Evolutionary conservation across 2,888 invertebrate genomes (phyloP).

Genomic region (Willowsia nigromaculata): DNA sequence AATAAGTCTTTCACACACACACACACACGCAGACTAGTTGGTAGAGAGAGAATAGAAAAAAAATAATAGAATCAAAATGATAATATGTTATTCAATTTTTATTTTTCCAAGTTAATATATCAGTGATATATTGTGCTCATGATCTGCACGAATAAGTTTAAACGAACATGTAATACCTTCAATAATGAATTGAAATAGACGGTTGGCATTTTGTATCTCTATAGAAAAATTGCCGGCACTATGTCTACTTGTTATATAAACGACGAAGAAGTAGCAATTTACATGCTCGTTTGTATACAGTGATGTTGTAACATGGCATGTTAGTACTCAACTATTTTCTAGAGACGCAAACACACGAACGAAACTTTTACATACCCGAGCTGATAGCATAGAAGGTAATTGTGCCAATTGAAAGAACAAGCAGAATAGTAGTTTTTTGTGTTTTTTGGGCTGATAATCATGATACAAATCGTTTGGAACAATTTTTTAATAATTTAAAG

Average conservation of each 20-base stretch:
- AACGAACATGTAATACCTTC: slow-evolving; percentile 1
- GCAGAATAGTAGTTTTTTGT: no score
- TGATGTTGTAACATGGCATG: no score
- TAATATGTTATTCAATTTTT: background rate
- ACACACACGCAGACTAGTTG: background rate
- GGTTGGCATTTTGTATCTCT: no score
- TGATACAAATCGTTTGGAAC: background rate
- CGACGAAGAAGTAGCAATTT: background rate
- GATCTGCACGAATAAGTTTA: slow-evolving; percentile 41
- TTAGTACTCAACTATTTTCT: no score
- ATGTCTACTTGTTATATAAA: no score
- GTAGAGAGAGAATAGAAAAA: background rate
- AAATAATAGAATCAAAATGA: background rate
- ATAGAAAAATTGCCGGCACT: no score
- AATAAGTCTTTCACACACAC: background rate
- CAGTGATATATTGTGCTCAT: slow-evolving; percentile 34
- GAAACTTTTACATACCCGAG: background rate
- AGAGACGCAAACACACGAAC: background rate
- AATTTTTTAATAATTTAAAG: slow-evolving; percentile 3
- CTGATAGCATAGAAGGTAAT: no score
- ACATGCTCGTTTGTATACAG: slow-evolving; percentile 5
- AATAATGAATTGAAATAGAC: slow-evolving; percentile 5
- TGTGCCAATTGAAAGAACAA: no score
- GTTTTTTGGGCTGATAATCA: no score
- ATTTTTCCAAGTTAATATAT: slow-evolving; percentile 35